Percentiles rank a stretch among this genome's conserved stretches.
Conservation (phyloP, 2,797 vertebrate species). For the Onychomys torridus region DNA sequence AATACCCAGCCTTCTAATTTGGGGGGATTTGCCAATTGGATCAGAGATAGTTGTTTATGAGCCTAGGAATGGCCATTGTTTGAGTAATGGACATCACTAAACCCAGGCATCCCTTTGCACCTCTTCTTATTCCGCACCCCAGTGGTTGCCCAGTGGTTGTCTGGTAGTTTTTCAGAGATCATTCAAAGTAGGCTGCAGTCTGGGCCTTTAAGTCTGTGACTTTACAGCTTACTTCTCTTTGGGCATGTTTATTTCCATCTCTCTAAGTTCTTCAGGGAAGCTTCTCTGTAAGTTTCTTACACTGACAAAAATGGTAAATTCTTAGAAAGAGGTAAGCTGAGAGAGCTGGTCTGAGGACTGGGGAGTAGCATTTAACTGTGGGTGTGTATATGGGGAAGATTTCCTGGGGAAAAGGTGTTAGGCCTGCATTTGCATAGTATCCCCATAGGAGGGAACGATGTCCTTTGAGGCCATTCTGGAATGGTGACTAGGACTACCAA, state of each 20-base stretch:
- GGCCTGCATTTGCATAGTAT: slow-evolving; percentile 38
- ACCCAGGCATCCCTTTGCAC: neutral
- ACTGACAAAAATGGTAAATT: slow-evolving; percentile 34
- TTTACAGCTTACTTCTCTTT: slow-evolving; percentile 15
- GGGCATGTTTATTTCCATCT: neutral
- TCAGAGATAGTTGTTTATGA: slow-evolving; percentile 32
- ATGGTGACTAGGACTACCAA: neutral
- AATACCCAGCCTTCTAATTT: neutral
- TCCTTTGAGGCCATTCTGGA: slow-evolving; percentile 4
- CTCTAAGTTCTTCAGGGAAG: slow-evolving; percentile 29
- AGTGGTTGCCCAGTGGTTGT: neutral
- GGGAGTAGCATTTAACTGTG: neutral
- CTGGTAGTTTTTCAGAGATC: slow-evolving; percentile 47
- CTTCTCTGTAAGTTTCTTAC: slow-evolving; percentile 1
- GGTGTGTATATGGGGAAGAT: neutral
- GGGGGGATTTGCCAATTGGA: neutral
- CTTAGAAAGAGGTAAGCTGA: slow-evolving; percentile 40
- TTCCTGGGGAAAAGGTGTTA: neutral
- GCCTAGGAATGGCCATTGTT: neutral
- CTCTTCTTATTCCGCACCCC: neutral
- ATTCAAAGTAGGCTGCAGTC: slow-evolving; percentile 19
- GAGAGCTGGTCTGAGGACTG: neutral
- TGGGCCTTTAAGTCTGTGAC: neutral
- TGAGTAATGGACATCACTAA: neutral
- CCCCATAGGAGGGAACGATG: neutral